Evolutionary conservation across 2,888 invertebrate species (phyloP), one percentile per base, ranked within the genome.

Genomic region (Xestobium rufovillosum): DNA sequence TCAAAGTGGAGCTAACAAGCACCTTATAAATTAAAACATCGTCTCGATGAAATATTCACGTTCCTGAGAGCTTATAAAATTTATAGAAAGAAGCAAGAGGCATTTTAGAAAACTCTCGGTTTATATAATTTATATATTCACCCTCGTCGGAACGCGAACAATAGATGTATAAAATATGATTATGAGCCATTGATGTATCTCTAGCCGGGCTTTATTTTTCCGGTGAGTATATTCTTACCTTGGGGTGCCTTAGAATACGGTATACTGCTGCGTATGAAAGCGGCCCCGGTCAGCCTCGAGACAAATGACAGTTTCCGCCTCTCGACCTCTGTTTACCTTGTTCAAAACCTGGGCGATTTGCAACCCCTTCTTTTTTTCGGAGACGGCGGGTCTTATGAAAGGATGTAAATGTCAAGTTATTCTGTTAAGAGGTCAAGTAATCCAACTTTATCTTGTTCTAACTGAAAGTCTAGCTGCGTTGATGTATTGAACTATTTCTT

Each of bases 61-160:
- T n/a, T n/a, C n/a, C n/a, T n/a, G n/a, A n/a, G n/a, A n/a, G n/a
- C n/a, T n/a, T n/a, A n/a, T n/a, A n/a, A n/a, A n/a, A n/a, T n/a
- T n/a, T n/a, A n/a, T n/a, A n/a, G n/a, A 23, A 17, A 32, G 12
- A 32, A 32, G 19, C 13, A 11, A 27, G 28, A 27, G 9, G 31
- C 16, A n/a, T 17, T 13, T 41, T 41, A 34, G 39, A 42, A 44
- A 42, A 43, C 36, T 37, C 39, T 38, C 39, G 36, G 41, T 39
- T 48, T 50, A 49, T 49, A 50, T 50, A 50, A 53, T 51, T 53
- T 53, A 53, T 49, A 48, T 50, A 50, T 51, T 47, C 51, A 52
- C 49, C 49, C 50, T 48, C 47, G 47, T 30, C 36, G 31, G 35
- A 45, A 44, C n/a, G 42, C 44, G 40, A 38, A 51, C 47, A 48